Conservation (phyloP, 2,113 vertebrate species). For the Mesitornis unicolor region DNA sequence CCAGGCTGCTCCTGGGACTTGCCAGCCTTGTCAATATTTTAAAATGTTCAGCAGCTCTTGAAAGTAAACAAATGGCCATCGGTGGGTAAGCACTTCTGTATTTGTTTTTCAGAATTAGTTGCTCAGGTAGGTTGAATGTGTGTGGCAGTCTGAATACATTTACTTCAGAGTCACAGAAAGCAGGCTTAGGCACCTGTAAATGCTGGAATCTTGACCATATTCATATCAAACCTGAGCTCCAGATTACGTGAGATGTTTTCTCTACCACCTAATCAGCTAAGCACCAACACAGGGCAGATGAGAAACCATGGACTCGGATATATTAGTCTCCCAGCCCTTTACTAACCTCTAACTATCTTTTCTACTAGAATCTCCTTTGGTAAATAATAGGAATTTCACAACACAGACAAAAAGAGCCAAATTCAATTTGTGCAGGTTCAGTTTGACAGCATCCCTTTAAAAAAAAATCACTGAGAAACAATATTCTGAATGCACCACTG, state of each 20-base stretch:
- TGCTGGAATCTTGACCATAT: not conserved
- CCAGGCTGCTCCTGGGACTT: not conserved
- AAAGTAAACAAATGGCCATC: not conserved
- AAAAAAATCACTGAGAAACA: not conserved
- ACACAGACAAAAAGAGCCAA: not conserved
- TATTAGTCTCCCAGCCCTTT: not conserved
- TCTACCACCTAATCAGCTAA: not conserved
- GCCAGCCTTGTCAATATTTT: conserved; percentile 28
- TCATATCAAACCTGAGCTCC: not conserved
- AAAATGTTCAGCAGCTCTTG: not conserved
- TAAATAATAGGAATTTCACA: not conserved
- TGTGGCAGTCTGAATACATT: not conserved
- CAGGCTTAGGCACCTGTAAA: not conserved
- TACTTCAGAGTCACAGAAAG: not conserved
- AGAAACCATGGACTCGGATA: not conserved
- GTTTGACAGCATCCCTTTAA: not conserved
- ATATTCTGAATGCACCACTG: accelerated
- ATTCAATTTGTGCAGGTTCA: not conserved
- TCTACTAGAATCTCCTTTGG: not conserved
- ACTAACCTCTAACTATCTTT: not conserved
- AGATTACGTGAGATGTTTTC: not conserved
- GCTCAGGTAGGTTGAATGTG: not conserved
- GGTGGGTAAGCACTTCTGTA: not conserved
- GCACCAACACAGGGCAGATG: not conserved
- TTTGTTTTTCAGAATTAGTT: conserved; percentile 4